These are phyloP conservation scores for Tenualosa thibaudeaui DNA, from an alignment of 2,797 vertebrate genomes.

Conservation along the genomic window DNA sequence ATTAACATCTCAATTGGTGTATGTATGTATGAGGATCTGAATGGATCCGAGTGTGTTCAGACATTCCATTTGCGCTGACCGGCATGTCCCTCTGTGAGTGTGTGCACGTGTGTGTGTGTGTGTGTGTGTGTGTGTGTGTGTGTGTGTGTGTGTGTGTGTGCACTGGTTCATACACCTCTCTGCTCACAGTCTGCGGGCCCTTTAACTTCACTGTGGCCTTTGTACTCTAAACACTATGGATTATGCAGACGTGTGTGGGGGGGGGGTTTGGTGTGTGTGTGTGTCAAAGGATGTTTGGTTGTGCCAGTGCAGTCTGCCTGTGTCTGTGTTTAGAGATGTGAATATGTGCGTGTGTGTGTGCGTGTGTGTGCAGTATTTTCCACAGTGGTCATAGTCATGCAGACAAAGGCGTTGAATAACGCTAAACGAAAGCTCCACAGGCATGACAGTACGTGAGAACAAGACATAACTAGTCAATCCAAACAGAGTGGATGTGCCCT, in stretches of 20 bases:
- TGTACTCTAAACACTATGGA: not conserved
- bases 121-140: not conserved
- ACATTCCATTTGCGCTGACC: not conserved
- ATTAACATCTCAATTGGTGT: not conserved
- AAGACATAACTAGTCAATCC: not conserved
- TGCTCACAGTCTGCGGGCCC: not conserved
- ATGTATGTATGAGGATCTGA: not conserved
- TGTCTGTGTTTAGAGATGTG: no score
- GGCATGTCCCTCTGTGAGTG: not conserved
- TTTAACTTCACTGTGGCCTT: not conserved
- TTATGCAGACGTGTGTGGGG: not conserved
- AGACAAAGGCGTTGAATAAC: not conserved
- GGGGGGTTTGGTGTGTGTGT: not conserved
- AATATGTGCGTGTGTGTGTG: not conserved
- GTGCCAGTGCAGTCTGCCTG: no score
- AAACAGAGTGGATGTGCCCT: constrained; percentile 22
- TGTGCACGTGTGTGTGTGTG: not conserved
- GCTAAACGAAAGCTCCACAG: not conserved
- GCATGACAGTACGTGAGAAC: not conserved
- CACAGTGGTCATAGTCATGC: not conserved
- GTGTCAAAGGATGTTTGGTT: no score
- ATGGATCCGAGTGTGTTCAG: not conserved
- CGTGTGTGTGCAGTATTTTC: not conserved
- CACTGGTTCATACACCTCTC: not conserved
- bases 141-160: not conserved